Evolutionary conservation across 92 coral and sea anemone species (phyloP), one percentile per base, ranked within the genome.

Genomic region (Nematostella vectensis): DNA sequence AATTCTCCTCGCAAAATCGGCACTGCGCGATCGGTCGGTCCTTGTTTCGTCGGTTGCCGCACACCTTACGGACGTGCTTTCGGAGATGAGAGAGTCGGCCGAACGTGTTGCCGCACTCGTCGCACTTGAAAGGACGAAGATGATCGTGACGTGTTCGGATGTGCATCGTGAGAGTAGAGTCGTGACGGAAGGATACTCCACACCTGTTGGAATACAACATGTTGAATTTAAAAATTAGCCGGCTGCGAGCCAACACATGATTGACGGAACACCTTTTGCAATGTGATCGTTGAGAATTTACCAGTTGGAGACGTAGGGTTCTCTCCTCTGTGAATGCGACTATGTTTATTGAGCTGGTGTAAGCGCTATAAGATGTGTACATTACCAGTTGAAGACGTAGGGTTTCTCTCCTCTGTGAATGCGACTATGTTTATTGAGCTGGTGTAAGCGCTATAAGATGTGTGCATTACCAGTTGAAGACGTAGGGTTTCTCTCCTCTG

Each of bases 101-200:
- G 61, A 93, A 93, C 13, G 94, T 84, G 72, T 83, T 88, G 15
- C 85, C 95, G 48, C 99, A 93, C 62, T 87, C 95, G 0, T 81
- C 87, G 48, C 99, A 93, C 81, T 93, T 93, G 78, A 93, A 93
- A 43, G 99, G 99, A 20, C 99, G 80, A 63, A 87, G 81, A 70
- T 93, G 96, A 44, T 93, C 99, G 56, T 93, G 99, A 3, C 99
- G 89, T 20, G 99, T 93, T 54, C 99, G 85, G 31, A 93, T 69
- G 54, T 93, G 99, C 99, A 93, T 93, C 26, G 99, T 93, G 12
- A 93, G 78, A 9, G 99, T 93, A 63, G 99, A 93, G 70, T 93
- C 99, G 54, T 93, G 99, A 19, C 99, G 99, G 80, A 93, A 93
- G 21, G 99, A 64, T 36, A 88, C 69, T 25, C 88, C 94, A 54